Percentiles rank a stretch among this genome's conserved stretches.
Evolutionary conservation across 2,113 vertebrate genomes (phyloP).

Genomic region (Calyptomena viridis): DNA sequence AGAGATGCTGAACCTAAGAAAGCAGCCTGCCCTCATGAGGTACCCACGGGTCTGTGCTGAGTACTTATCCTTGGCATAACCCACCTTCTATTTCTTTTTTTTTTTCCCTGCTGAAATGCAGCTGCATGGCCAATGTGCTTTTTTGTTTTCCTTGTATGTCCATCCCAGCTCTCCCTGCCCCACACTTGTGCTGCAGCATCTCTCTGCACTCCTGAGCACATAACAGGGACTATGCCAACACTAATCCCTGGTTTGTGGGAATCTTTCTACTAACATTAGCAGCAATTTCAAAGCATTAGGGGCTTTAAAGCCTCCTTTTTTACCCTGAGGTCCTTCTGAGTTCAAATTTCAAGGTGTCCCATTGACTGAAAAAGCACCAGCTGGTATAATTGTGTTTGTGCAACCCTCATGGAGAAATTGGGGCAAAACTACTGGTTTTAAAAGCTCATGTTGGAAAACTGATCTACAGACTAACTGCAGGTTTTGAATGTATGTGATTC

Average conservation of each 20-base stretch:
- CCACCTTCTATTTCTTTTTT: not conserved
- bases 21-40: not conserved
- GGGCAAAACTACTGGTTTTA: not conserved
- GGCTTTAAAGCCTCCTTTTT: not conserved
- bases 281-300: not conserved
- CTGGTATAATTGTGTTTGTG: not conserved
- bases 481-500: constrained; percentile 58
- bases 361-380: not conserved
- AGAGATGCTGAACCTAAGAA: not conserved
- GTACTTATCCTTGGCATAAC: not conserved
- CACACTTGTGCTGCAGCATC: not conserved
- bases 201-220: not conserved
- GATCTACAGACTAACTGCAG: not conserved
- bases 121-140: not conserved
- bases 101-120: not conserved
- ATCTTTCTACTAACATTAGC: not conserved
- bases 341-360: not conserved
- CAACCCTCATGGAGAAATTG: not conserved
- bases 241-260: not conserved
- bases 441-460: constrained; percentile 6
- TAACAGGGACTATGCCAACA: rapidly evolving
- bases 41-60: not conserved
- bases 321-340: not conserved
- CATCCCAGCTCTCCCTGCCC: not conserved
- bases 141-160: rapidly evolving